These are phyloP conservation scores for Andrena cerasifolii DNA, from an alignment of 1,140 invertebrate species.

Conservation along the genomic window DNA sequence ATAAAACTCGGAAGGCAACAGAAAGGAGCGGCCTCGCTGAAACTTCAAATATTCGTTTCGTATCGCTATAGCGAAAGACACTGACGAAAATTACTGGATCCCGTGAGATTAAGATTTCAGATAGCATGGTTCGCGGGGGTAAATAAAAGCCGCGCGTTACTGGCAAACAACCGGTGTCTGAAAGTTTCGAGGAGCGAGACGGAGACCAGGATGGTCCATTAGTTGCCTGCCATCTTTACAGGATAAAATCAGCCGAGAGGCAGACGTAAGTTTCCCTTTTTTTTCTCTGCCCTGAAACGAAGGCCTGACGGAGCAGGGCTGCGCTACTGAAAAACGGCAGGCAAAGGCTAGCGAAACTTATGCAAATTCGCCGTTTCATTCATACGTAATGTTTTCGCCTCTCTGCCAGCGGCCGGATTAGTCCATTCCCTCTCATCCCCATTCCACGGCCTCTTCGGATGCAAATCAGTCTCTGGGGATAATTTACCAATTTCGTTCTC, in stretches of 20 bases:
- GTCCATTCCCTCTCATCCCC: background rate
- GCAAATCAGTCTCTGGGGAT: constrained; percentile 27
- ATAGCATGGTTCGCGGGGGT: too few relatives aligned
- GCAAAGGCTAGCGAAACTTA: constrained; percentile 37
- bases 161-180: too few relatives aligned
- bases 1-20: background rate
- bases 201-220: constrained; percentile 34
- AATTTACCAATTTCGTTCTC: constrained; percentile 33
- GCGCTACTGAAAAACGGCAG: background rate
- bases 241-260: constrained; percentile 13
- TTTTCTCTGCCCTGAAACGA: background rate
- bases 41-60: background rate
- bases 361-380: constrained; percentile 54
- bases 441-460: constrained; percentile 17
- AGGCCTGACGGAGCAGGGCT: constrained; percentile 19
- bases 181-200: background rate
- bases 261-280: constrained; percentile 3
- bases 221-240: background rate
- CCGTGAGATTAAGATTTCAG: background rate
- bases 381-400: constrained; percentile 49
- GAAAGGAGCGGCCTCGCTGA: background rate
- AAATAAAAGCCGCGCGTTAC: constrained; percentile 20
- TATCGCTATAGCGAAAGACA: background rate
- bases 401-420: constrained; percentile 8
- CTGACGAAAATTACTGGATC: background rate